A percentile compares a stretch with the other conserved stretches of the same genome.
phyloP scores from a whole-genome alignment of 2,797 vertebrate species.

The Hirundo rustica region DNA sequence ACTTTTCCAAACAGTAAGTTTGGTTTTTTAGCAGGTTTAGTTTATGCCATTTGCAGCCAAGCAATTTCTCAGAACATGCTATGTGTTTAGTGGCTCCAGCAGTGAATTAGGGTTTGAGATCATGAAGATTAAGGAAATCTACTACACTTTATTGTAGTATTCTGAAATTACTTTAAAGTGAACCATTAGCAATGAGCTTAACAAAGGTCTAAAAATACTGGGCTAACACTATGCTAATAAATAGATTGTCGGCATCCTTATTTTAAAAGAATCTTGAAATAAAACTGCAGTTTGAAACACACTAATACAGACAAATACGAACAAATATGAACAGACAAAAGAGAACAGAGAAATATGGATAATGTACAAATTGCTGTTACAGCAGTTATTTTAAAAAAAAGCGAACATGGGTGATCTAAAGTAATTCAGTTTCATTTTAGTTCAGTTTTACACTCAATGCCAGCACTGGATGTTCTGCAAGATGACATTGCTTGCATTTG shows the following conservation, averaged over 20 bases:
- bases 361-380: not conserved
- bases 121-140: slow-evolving; percentile 50
- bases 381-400: not conserved
- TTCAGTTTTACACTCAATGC: slow-evolving; percentile 15
- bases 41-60: slow-evolving; percentile 20
- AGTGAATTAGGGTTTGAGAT: not conserved
- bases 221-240: slow-evolving; percentile 42
- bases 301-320: slow-evolving; percentile 22
- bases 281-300: slow-evolving; percentile 17
- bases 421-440: not conserved
- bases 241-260: slow-evolving; percentile 41
- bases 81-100: not conserved
- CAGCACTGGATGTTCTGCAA: not conserved
- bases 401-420: not conserved
- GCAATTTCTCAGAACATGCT: not conserved
- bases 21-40: slow-evolving; percentile 24
- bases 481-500: not conserved
- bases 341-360: slow-evolving; percentile 40
- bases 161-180: slow-evolving; percentile 48
- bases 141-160: slow-evolving; percentile 37
- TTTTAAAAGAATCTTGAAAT: slow-evolving; percentile 53
- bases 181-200: slow-evolving; percentile 49
- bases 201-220: not conserved
- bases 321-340: not conserved
- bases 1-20: not conserved